Conservation (phyloP, 2,797 vertebrate genomes). For the Syngnathus rostellatus region DNA sequence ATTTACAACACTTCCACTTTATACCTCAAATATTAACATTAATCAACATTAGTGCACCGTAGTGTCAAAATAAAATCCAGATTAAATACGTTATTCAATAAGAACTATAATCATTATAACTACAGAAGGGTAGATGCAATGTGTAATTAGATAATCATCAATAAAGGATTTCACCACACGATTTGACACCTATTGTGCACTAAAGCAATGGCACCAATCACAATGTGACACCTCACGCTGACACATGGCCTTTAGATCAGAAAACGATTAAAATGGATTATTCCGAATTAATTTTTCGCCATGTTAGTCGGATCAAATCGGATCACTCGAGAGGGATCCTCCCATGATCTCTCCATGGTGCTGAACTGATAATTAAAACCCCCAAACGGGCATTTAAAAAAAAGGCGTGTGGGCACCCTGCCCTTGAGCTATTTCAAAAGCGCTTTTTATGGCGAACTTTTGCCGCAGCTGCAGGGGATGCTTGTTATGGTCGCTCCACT, state of each 20-base stretch:
- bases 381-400: slow-evolving; percentile 8
- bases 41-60: neutral
- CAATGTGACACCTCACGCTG: neutral
- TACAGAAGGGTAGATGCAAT: neutral
- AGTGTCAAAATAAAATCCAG: neutral
- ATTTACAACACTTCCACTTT: neutral
- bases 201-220: neutral
- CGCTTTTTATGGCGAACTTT: slow-evolving; percentile 45
- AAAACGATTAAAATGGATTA: neutral
- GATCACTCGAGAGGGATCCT: neutral
- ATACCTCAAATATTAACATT: neutral
- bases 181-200: neutral
- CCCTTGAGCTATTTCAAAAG: slow-evolving; percentile 33
- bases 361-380: slow-evolving; percentile 44
- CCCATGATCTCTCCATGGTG: slow-evolving; percentile 58
- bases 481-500: slow-evolving; percentile 41
- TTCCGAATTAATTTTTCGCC: neutral
- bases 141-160: neutral
- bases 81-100: neutral
- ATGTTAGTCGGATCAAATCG: neutral
- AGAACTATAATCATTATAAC: neutral
- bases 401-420: slow-evolving; percentile 22
- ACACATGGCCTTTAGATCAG: neutral
- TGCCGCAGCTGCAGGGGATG: slow-evolving; percentile 64
- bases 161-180: neutral